Percentiles rank a stretch among this genome's conserved stretches.
These are phyloP conservation scores for Oikopleura dioica DNA, from an alignment of 23 tunicate genomes.

Conservation along the genomic window DNA sequence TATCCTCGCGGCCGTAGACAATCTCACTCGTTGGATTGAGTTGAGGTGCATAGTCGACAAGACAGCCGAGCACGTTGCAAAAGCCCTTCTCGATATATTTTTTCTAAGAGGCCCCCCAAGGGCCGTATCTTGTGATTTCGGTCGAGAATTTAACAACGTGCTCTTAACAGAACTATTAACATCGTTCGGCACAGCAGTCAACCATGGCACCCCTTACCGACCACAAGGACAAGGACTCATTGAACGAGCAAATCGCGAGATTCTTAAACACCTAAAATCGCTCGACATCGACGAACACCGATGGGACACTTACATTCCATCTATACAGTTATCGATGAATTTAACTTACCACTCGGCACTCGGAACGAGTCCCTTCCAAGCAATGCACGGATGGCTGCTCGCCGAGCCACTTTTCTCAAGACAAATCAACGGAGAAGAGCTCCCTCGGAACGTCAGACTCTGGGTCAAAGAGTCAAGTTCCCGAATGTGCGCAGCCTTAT, in stretches of 20 bases:
- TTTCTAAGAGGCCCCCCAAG: neutral
- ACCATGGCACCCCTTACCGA: neutral
- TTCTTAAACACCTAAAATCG: neutral
- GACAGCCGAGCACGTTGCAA: slow-evolving; percentile 38
- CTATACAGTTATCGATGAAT: neutral
- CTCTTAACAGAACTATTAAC: neutral
- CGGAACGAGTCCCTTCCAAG: neutral
- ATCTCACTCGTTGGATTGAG: neutral
- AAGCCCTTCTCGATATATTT: slow-evolving; percentile 22
- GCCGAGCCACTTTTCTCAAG: too few relatives aligned
- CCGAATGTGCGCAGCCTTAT: neutral
- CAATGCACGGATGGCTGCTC: neutral
- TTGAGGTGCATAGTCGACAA: slow-evolving; percentile 18
- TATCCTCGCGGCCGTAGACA: neutral
- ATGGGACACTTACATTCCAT: neutral
- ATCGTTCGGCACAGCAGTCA: neutral
- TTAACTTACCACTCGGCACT: neutral
- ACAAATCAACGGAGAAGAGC: neutral
- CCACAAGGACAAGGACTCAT: neutral
- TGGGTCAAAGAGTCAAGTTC: neutral
- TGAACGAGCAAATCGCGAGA: neutral
- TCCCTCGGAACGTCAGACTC: neutral
- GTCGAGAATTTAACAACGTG: neutral
- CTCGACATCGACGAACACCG: neutral
- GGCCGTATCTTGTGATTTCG: neutral